A percentile compares a stretch with the other conserved stretches of the same genome.
These are phyloP conservation scores for Diloba caeruleocephala DNA, from an alignment of 2,888 invertebrate species.

Conservation along the genomic window DNA sequence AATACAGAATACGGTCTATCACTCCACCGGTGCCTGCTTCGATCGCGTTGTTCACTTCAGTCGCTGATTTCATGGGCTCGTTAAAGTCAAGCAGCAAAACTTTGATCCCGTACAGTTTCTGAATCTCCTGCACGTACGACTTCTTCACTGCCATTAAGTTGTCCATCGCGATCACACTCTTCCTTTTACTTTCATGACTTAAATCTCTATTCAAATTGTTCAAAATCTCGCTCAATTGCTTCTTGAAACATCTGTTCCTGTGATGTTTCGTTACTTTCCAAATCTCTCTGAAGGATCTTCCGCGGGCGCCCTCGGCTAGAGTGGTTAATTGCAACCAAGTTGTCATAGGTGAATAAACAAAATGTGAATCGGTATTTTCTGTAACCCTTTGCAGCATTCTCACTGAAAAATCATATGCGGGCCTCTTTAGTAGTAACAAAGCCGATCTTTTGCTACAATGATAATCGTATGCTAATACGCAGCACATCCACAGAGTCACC, in stretches of 20 bases:
- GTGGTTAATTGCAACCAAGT: constrained; percentile 75
- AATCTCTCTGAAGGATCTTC: constrained; percentile 66
- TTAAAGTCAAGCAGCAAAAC: constrained; percentile 66
- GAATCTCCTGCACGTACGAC: constrained; percentile 58
- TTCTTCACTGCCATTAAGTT: constrained; percentile 64
- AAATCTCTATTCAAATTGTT: constrained; percentile 61
- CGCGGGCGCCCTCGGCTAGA: constrained; percentile 70
- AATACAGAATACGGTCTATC: constrained; percentile 57
- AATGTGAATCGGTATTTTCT: constrained; percentile 68
- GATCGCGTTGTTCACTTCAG: constrained; percentile 61
- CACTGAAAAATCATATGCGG: constrained; percentile 73
- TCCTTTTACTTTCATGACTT: constrained; percentile 55
- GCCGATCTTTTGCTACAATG: constrained; percentile 62
- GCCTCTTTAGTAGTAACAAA: constrained; percentile 60
- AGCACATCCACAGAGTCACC: constrained; percentile 39
- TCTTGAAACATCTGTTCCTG: constrained; percentile 65
- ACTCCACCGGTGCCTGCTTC: constrained; percentile 57
- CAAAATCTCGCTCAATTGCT: constrained; percentile 61
- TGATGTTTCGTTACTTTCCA: constrained; percentile 67
- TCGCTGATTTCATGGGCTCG: constrained; percentile 55
- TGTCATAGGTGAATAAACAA: constrained; percentile 75
- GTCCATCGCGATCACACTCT: constrained; percentile 68
- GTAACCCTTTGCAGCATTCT: constrained; percentile 69
- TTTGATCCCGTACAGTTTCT: constrained; percentile 61
- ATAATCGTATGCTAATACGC: constrained; percentile 43